Base-by-base conservation (phyloP, 2,113 vertebrate species). In the Mixornis gularis region DNA sequence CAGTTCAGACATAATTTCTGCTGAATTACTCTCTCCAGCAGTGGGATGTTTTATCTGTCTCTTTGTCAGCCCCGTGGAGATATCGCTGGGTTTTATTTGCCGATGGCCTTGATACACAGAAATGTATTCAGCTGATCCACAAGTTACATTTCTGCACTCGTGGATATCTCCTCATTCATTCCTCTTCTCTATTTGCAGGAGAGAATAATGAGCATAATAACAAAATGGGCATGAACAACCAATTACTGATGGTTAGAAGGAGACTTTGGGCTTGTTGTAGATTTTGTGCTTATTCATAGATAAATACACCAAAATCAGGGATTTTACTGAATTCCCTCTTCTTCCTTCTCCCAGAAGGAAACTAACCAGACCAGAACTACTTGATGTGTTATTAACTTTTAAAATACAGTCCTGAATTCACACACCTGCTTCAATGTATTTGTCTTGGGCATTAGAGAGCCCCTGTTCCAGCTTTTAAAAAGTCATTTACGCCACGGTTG, bases 71-170 rank as follows among this genome's bases (percentile, higher is more conserved):
- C 87, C 74, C 29, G 18, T 3, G 8, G 78, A 93, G 74, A 56
- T 66, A 83, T 5, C 18, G 36, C 87, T 71, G 71, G 72, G 59
- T 48, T 93, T 91, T 89, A 90, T 93, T 96, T 94, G 74, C 64
- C 0, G 11, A 70, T 93, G 79, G 89, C 68, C 68, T 80, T 12
- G 64, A 91, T 85, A 51, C 36, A 79, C 63, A 83, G 41, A 52
- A 91, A 66, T 32, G n/a, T 9, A 13, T 77, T 78, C 43, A 55
- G 2, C 38, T 40, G 70, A 89, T 89, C 74, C 71, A 52, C 89
- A 17, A 70, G 63, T 85, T 46, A 76, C 7, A 77, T 79, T 89
- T 48, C 84, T 87, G 46, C 24, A 32, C 84, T 72, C 25, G 30
- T 66, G 53, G 64, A 1, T 77, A 62, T 48, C 70, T 90, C 49